phyloP scores from a whole-genome alignment of 1,140 invertebrate species.

The Platyscapa corneri region DNA sequence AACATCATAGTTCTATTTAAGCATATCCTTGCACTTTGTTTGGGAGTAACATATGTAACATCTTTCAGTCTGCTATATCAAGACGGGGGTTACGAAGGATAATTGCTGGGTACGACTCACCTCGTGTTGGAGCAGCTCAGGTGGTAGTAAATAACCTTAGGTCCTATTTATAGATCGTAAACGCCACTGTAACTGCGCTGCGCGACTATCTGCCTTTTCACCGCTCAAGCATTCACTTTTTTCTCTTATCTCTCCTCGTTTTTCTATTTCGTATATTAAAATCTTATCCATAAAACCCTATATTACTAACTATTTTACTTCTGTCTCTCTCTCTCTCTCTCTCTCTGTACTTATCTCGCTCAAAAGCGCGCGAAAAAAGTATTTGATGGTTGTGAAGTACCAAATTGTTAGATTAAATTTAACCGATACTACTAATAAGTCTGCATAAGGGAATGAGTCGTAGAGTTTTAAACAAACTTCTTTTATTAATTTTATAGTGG shows the following conservation, averaged over 20 bases:
- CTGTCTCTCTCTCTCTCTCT: background rate
- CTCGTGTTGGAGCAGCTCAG: constrained; percentile 25
- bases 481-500: too few species aligned
- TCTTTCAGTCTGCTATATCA: constrained; percentile 56
- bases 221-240: background rate
- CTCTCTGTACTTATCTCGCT: too few species aligned
- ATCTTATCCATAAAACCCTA: constrained; percentile 38
- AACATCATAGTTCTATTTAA: too few species aligned
- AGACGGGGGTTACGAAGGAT: constrained; percentile 59
- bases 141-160: constrained; percentile 61
- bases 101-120: constrained; percentile 58
- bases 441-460: background rate
- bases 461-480: background rate
- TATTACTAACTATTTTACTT: constrained; percentile 15
- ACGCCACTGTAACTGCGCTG: constrained; percentile 59
- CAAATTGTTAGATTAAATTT: too few species aligned
- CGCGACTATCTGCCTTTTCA: constrained; percentile 39
- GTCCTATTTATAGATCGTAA: constrained; percentile 65
- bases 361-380: background rate
- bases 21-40: background rate
- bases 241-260: constrained; percentile 31
- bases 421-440: too few species aligned
- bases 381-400: too few species aligned
- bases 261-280: constrained; percentile 64
- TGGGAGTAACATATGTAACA: constrained; percentile 35